These are phyloP conservation scores for Psittacus erithacus DNA, from an alignment of 2,113 vertebrate species.

Conservation along the genomic window DNA sequence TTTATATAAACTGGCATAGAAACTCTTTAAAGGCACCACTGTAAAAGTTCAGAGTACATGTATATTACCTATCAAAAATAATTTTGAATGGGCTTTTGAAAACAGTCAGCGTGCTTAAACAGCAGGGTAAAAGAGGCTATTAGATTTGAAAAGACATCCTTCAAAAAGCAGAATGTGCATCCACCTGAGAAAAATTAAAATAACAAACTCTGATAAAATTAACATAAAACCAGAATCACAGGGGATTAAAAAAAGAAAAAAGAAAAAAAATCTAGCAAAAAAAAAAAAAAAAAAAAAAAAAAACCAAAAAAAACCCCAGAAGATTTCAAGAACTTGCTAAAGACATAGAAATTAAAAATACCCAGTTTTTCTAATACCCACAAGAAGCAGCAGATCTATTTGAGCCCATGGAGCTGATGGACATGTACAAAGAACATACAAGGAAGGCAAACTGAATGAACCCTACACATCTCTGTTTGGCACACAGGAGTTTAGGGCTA, in stretches of 20 bases:
- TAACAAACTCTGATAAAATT: background rate
- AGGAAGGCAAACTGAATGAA: background rate
- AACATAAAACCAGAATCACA: background rate
- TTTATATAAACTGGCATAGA: conserved; percentile 23
- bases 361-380: background rate
- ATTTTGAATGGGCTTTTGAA: background rate
- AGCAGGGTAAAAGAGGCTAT: background rate
- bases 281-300: background rate
- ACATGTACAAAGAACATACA: background rate
- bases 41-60: conserved; percentile 4
- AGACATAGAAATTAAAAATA: background rate
- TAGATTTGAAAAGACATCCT: background rate
- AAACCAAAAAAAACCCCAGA: background rate
- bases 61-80: conserved; percentile 19
- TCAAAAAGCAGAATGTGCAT: background rate
- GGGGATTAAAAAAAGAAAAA: background rate
- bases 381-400: background rate
- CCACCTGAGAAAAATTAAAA: background rate
- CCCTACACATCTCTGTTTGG: background rate
- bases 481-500: background rate
- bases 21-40: conserved; percentile 4
- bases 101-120: background rate
- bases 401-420: background rate
- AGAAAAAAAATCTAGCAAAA: too few relatives aligned
- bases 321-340: background rate